Evolutionary conservation across 2,797 vertebrate species (phyloP).

Genomic region (Gallirallus australis): DNA sequence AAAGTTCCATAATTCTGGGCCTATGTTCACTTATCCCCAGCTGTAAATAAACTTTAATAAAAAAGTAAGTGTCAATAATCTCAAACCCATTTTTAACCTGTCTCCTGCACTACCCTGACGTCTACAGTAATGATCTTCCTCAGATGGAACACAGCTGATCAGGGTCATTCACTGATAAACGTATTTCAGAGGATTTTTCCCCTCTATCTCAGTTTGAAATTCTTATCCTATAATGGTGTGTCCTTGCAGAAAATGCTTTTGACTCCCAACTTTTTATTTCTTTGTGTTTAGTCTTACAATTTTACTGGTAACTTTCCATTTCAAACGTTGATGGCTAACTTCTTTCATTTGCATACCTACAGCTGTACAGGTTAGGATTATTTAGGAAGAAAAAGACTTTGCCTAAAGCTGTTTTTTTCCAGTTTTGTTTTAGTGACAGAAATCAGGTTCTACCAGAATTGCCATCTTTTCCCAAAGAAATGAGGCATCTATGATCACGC

Average conservation of each 20-base stretch:
- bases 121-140: constrained; percentile 62
- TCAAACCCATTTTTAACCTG: constrained; percentile 75
- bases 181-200: constrained; percentile 77
- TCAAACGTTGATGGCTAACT: not conserved
- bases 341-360: not conserved
- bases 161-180: constrained; percentile 80
- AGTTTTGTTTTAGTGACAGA: not conserved
- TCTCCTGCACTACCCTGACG: constrained; percentile 64
- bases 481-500: not conserved
- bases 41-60: constrained; percentile 77
- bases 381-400: not conserved
- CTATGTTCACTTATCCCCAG: constrained; percentile 62
- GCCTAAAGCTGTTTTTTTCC: not conserved
- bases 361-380: not conserved
- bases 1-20: constrained; percentile 61
- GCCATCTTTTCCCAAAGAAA: not conserved
- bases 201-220: constrained; percentile 73
- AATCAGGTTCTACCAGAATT: not conserved
- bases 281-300: not conserved
- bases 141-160: constrained; percentile 74
- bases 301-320: constrained; percentile 11
- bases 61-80: constrained; percentile 73
- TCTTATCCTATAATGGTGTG: constrained; percentile 72
- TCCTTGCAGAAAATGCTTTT: constrained; percentile 58
- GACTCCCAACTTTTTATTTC: constrained; percentile 45